phyloP scores from a whole-genome alignment of 2,888 invertebrate species.

The Chirona hameri region DNA sequence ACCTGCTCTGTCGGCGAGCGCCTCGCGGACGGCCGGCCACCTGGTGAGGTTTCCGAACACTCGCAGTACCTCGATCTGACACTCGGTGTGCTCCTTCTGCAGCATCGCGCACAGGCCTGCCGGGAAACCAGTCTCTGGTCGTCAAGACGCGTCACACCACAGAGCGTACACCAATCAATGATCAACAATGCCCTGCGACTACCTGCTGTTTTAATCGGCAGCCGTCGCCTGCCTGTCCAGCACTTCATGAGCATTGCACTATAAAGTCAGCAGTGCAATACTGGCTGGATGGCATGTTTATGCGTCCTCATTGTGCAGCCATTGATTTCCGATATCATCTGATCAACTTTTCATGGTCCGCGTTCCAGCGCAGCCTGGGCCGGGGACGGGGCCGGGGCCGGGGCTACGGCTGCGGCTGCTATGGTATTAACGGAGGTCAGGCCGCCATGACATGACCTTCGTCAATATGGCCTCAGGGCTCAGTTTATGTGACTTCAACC shows the following conservation, averaged over 20 bases:
- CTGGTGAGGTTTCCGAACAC: conserved; percentile 80
- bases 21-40: conserved; percentile 60
- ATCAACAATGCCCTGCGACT: too few relatives aligned
- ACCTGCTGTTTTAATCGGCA: too few relatives aligned
- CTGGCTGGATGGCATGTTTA: too few relatives aligned
- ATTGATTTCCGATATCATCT: not conserved
- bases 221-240: too few relatives aligned
- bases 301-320: not conserved
- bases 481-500: too few relatives aligned
- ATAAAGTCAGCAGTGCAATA: too few relatives aligned
- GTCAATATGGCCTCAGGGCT: too few relatives aligned
- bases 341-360: not conserved
- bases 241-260: too few relatives aligned
- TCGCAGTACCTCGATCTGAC: conserved; percentile 66
- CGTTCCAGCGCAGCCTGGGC: not conserved
- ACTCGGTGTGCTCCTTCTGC: conserved; percentile 50
- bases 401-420: not conserved
- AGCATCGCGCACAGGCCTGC: conserved; percentile 38
- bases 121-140: not conserved
- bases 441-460: too few relatives aligned
- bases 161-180: too few relatives aligned
- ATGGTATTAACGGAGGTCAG: not conserved
- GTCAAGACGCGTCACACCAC: too few relatives aligned
- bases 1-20: conserved; percentile 64
- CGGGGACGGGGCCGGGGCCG: not conserved